These are phyloP conservation scores for Delia radicum DNA, from an alignment of 1,140 invertebrate genomes.

Conservation along the genomic window DNA sequence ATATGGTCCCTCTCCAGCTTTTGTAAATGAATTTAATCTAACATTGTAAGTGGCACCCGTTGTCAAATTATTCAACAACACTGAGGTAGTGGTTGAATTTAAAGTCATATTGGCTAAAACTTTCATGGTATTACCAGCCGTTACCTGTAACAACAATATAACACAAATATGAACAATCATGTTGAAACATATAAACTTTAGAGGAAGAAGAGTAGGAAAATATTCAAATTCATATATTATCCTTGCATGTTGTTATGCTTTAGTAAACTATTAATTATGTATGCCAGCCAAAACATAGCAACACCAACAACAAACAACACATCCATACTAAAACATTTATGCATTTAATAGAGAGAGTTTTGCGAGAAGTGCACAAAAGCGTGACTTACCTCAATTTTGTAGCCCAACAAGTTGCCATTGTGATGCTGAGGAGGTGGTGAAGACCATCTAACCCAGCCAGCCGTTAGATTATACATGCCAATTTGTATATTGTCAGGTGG, in stretches of 20 bases:
- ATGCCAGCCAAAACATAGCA: no score
- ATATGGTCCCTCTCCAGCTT: constrained; percentile 69
- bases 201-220: background rate
- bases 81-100: constrained; percentile 71
- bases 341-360: background rate
- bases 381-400: constrained; percentile 65
- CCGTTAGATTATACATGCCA: constrained; percentile 80
- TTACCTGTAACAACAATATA: constrained; percentile 34
- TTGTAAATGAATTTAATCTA: constrained; percentile 72
- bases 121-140: constrained; percentile 56
- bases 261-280: background rate
- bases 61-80: constrained; percentile 73
- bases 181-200: no score
- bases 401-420: constrained; percentile 80
- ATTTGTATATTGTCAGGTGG: constrained; percentile 81
- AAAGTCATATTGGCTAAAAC: constrained; percentile 70
- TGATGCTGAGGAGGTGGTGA: constrained; percentile 75
- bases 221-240: background rate
- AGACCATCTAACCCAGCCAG: constrained; percentile 74
- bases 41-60: constrained; percentile 71
- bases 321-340: no score
- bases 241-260: background rate
- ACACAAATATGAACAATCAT: background rate
- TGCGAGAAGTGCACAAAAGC: background rate
- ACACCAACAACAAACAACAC: no score